A percentile compares a stretch with the other conserved stretches of the same genome.
phyloP scores from a whole-genome alignment of 1,140 invertebrate genomes.

The Stratiolaelaps scimitus region DNA sequence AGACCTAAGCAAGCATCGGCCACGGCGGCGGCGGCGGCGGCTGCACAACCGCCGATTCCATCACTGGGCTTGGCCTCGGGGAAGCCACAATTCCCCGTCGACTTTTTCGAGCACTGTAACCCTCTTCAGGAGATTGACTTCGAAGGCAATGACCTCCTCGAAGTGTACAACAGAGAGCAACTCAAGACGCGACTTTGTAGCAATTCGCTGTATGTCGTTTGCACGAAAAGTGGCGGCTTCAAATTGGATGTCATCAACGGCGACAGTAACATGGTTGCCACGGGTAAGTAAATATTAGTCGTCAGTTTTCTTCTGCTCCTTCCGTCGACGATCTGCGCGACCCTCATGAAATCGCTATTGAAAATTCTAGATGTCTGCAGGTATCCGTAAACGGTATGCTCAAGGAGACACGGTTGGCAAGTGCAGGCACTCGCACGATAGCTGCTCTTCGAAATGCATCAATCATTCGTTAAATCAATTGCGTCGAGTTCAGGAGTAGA shows the following conservation, averaged over 20 bases:
- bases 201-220: slow-evolving; percentile 74
- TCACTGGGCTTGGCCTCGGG: slow-evolving; percentile 37
- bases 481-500: no score
- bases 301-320: not conserved
- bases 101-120: slow-evolving; percentile 91
- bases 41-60: not conserved
- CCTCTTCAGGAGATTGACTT: slow-evolving; percentile 83
- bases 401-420: no score
- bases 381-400: no score
- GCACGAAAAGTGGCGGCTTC: slow-evolving; percentile 74
- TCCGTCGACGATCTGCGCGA: not conserved
- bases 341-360: no score
- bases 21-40: not conserved
- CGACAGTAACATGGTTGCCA: slow-evolving; percentile 65
- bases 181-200: slow-evolving; percentile 83
- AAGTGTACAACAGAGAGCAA: slow-evolving; percentile 88
- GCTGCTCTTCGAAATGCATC: no score
- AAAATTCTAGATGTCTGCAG: no score
- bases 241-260: slow-evolving; percentile 74
- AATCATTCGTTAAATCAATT: no score
- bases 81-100: slow-evolving; percentile 64
- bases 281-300: not conserved
- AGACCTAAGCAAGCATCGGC: slow-evolving; percentile 15
- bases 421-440: no score
- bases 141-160: slow-evolving; percentile 83